Evolutionary conservation across 2,113 vertebrate genomes (phyloP).

Genomic region (Agapornis roseicollis): DNA sequence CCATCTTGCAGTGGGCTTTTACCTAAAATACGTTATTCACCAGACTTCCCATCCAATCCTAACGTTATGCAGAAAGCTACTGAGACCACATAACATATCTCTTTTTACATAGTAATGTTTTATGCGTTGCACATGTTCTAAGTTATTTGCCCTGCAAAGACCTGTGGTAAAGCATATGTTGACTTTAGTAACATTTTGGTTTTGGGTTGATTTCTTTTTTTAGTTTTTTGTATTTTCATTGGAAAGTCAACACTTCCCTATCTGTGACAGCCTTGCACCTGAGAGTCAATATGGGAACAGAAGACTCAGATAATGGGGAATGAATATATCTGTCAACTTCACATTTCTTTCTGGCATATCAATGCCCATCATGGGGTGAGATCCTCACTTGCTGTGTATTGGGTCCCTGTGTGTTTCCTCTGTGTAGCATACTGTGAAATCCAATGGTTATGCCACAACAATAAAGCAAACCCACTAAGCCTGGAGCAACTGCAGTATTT

Average conservation of each 20-base stretch:
- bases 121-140: neutral
- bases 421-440: neutral
- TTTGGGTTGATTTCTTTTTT: neutral
- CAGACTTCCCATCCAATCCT: neutral
- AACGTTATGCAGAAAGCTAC: neutral
- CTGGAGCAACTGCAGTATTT: constrained; percentile 26
- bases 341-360: neutral
- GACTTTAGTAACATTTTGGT: neutral
- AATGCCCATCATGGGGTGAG: neutral
- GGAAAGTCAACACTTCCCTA: neutral
- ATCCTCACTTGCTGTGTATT: neutral
- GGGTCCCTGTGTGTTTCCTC: constrained; percentile 3
- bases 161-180: neutral
- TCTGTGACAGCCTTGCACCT: neutral
- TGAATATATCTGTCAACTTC: constrained; percentile 6
- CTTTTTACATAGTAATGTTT: neutral
- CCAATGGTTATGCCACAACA: neutral
- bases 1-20: neutral
- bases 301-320: neutral
- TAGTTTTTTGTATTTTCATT: neutral
- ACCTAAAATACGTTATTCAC: neutral
- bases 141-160: neutral
- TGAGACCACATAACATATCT: fast-evolving
- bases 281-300: neutral
- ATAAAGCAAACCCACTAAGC: constrained; percentile 6